Evolutionary conservation across 2,113 vertebrate species (phyloP).

Genomic region (Tachuris rubrigastra): DNA sequence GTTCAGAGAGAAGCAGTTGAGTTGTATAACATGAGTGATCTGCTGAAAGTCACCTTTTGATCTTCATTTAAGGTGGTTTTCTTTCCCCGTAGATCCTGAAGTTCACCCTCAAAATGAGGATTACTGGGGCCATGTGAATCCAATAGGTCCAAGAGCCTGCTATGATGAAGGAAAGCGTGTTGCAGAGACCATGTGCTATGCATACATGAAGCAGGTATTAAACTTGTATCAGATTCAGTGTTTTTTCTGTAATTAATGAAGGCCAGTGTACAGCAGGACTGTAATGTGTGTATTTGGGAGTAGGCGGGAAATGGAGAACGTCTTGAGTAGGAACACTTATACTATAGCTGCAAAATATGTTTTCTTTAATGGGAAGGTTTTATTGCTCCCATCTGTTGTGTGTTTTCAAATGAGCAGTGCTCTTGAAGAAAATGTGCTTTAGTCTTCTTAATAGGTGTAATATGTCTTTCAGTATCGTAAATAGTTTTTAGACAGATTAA

Average conservation of each 20-base stretch:
- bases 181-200: conserved; percentile 98
- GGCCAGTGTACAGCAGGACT: neutral
- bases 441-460: neutral
- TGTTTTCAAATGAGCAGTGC: neutral
- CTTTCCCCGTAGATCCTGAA: conserved; percentile 84
- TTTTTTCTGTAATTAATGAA: neutral
- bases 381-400: neutral
- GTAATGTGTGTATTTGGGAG: neutral
- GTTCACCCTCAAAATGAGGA: conserved; percentile 97
- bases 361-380: neutral
- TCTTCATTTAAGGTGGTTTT: neutral
- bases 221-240: neutral
- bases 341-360: neutral
- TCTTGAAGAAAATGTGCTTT: neutral
- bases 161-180: conserved; percentile 98
- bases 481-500: neutral
- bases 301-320: neutral
- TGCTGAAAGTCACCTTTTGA: neutral
- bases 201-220: conserved; percentile 98
- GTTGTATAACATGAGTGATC: neutral
- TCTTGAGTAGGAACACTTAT: neutral
- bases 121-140: conserved; percentile 98
- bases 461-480: neutral
- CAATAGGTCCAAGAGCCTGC: conserved; percentile 94
- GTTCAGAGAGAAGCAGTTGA: neutral